Evolutionary conservation across 2,888 invertebrate species (phyloP), one percentile per base, ranked within the genome.

Genomic region (Cephus rjabovi): DNA sequence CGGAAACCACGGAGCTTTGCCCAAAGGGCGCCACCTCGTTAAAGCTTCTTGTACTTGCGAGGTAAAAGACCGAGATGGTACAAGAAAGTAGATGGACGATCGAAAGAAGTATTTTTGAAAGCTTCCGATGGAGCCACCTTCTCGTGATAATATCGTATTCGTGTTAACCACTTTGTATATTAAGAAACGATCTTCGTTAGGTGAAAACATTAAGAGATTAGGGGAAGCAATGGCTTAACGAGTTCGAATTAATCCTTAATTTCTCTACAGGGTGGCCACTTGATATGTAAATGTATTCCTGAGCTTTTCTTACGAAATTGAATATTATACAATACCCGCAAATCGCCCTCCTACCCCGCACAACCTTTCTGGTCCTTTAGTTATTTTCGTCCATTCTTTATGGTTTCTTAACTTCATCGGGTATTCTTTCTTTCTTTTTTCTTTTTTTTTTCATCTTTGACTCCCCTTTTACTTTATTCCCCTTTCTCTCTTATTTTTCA

Each of bases 1-100:
- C 75, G 68, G 78, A 75, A 75, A 69, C 34, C 73, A 40, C 73
- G 31, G 30, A 34, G 68, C 34, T 77, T 73, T 56, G 23, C 6
- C 40, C 40, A 56, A 56, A 56, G 40, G 40, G 40, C 40, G 40
- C 40, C 40, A 56, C 40, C 40, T 56, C 23, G 40, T 56, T 56
- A 56, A 56, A 56, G 40, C 40, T 56, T 56, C 40, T 56, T 56
- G 40, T 9, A 56, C 40, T 56, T 56, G 40, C 23, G 23, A 2
- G 40, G 40, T 56, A n/a, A 75, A 40, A n/a, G 74, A 11, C 15
- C 11, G 40, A 75, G 40, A n/a, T 40, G 31, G 15, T n/a, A 12
- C 15, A 56, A 56, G 40, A 6, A 56, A 23, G 40, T 56, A 9
- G 40, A 56, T 2, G 40, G 9, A 56, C 23, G 23, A 56, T 23